phyloP scores from a whole-genome alignment of 2,888 invertebrate genomes.

The Pristionchus exspectatus region DNA sequence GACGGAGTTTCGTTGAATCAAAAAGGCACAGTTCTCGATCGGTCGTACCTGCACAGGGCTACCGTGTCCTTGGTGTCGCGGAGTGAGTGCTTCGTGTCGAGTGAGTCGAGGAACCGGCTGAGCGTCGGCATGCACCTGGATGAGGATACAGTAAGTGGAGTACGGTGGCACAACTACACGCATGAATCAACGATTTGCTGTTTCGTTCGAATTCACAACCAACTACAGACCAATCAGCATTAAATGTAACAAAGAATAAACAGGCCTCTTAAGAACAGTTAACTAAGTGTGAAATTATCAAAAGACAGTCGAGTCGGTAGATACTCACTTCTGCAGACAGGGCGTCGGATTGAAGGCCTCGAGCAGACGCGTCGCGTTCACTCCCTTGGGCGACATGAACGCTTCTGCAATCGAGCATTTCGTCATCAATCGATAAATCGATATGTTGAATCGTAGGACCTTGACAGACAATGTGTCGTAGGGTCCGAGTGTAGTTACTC shows the following conservation, averaged over 20 bases:
- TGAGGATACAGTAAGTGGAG: not conserved
- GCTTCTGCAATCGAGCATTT: constrained; percentile 34
- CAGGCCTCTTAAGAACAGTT: no score
- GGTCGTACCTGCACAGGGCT: constrained; percentile 37
- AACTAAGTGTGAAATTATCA: no score
- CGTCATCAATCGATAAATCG: not conserved
- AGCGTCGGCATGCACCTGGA: constrained; percentile 39
- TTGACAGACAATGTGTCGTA: not conserved
- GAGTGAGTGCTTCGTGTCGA: constrained; percentile 6
- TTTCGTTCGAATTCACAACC: no score
- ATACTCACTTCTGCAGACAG: constrained; percentile 38
- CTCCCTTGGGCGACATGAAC: constrained; percentile 45
- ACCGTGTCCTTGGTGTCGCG: constrained; percentile 49
- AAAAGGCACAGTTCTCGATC: not conserved
- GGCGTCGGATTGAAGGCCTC: constrained; percentile 33
- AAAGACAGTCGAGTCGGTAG: no score
- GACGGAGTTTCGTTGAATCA: no score
- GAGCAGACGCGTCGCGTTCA: constrained; percentile 46
- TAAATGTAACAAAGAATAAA: no score
- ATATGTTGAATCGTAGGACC: no score
- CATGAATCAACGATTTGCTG: not conserved
- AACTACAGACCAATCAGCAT: no score
- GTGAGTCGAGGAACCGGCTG: constrained; percentile 21
- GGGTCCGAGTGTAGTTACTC: no score
- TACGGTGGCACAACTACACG: not conserved